These are phyloP conservation scores for Campylomormyrus tamandua DNA, from an alignment of 2,113 vertebrate species.

Conservation along the genomic window DNA sequence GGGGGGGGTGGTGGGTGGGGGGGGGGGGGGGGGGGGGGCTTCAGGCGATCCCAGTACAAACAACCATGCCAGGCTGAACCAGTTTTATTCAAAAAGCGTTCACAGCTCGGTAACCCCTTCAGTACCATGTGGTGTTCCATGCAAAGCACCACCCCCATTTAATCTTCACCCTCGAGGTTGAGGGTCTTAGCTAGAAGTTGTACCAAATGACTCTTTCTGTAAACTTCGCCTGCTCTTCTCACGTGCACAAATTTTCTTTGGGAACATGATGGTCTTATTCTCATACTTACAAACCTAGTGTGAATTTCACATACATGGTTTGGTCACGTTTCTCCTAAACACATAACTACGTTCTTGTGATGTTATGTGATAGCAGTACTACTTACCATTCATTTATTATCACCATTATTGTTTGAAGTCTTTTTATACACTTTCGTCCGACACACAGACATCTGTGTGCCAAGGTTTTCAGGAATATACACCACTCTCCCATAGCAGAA, in stretches of 20 bases:
- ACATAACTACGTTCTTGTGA: not conserved
- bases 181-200: not conserved
- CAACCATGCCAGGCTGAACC: not conserved
- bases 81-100: not conserved
- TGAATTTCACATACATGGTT: not conserved
- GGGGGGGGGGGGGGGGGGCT: not conserved
- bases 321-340: not conserved
- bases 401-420: not conserved
- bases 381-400: not conserved
- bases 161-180: not conserved
- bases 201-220: not conserved
- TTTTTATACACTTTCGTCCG: not conserved
- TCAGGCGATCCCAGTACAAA: not conserved
- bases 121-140: not conserved
- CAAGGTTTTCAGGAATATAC: not conserved
- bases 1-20: rapidly evolving
- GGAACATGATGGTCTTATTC: not conserved
- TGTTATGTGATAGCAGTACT: not conserved
- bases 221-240: not conserved
- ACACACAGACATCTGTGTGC: not conserved
- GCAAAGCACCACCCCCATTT: not conserved
- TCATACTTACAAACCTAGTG: not conserved
- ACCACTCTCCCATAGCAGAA: not conserved
- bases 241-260: not conserved
- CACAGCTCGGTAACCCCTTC: not conserved